A percentile compares a stretch with the other conserved stretches of the same genome.
phyloP scores from a whole-genome alignment of 2,797 vertebrate species.

The Gymnopithys bicolor region DNA sequence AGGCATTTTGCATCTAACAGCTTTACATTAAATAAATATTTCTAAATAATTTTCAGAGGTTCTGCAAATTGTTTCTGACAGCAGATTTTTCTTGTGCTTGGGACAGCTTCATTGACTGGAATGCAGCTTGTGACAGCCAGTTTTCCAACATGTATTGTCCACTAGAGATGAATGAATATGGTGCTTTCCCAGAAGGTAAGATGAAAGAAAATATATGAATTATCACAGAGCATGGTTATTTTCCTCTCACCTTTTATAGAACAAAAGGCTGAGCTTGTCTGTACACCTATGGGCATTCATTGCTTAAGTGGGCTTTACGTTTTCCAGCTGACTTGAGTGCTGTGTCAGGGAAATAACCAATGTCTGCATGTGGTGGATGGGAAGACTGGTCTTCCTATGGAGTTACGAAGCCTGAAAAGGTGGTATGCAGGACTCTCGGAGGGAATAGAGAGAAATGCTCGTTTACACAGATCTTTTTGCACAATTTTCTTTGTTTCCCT shows the following conservation, averaged over 20 bases:
- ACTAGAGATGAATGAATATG: constrained; percentile 78
- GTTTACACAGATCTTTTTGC: constrained; percentile 21
- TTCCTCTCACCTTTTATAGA: neutral
- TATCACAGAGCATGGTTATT: neutral
- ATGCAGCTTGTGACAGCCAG: constrained; percentile 77
- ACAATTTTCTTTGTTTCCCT: constrained; percentile 57
- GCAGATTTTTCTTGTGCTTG: neutral
- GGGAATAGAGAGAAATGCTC: neutral
- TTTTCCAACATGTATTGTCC: constrained; percentile 80
- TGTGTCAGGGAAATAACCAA: constrained; percentile 3
- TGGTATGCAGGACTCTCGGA: neutral
- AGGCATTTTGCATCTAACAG: neutral
- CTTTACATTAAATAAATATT: neutral
- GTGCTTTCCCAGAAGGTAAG: constrained; percentile 80
- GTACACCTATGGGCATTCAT: neutral
- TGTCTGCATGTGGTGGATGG: neutral
- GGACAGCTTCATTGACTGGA: constrained; percentile 80
- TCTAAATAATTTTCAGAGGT: neutral
- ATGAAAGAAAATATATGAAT: neutral
- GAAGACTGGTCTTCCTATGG: neutral
- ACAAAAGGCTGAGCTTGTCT: neutral
- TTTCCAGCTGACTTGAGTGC: constrained; percentile 18
- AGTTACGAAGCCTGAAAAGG: constrained; percentile 23
- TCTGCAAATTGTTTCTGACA: constrained; percentile 19
- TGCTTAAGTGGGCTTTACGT: neutral